Percentiles rank a stretch among this genome's conserved stretches.
Evolutionary conservation across 2,888 invertebrate species (phyloP).

Genomic region (Phalera bucephala): DNA sequence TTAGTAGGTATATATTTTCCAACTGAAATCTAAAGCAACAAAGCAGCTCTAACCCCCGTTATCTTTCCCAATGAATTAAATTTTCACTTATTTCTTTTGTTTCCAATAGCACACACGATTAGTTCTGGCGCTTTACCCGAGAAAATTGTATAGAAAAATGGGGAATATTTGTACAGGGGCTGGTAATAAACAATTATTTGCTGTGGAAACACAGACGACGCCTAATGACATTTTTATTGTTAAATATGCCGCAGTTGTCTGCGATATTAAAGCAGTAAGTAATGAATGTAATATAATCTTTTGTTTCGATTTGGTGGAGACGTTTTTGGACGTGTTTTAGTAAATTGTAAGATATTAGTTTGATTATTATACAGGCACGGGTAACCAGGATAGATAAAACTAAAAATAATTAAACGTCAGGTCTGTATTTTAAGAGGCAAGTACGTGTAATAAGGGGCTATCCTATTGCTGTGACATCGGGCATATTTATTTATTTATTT

Average conservation of each 20-base stretch:
- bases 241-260: neutral
- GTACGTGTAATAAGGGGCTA: too few relatives aligned
- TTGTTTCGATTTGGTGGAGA: neutral
- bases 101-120: neutral
- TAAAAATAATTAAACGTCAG: too few relatives aligned
- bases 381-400: too few relatives aligned
- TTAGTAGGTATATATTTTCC: too few relatives aligned
- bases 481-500: too few relatives aligned
- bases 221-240: neutral
- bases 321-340: neutral
- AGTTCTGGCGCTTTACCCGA: neutral
- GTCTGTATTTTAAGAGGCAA: too few relatives aligned
- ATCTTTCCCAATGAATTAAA: neutral
- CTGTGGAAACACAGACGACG: slow-evolving; percentile 1
- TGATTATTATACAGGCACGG: neutral
- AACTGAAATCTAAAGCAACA: too few relatives aligned
- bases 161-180: slow-evolving; percentile 21
- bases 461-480: too few relatives aligned
- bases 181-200: slow-evolving; percentile 1
- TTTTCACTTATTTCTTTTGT: neutral
- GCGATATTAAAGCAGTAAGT: neutral
- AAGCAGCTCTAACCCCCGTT: neutral
- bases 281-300: slow-evolving; percentile 1
- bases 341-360: neutral
- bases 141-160: slow-evolving; percentile 25